phyloP scores from a whole-genome alignment of 2,113 vertebrate species.

The Muntiacus muntjak region DNA sequence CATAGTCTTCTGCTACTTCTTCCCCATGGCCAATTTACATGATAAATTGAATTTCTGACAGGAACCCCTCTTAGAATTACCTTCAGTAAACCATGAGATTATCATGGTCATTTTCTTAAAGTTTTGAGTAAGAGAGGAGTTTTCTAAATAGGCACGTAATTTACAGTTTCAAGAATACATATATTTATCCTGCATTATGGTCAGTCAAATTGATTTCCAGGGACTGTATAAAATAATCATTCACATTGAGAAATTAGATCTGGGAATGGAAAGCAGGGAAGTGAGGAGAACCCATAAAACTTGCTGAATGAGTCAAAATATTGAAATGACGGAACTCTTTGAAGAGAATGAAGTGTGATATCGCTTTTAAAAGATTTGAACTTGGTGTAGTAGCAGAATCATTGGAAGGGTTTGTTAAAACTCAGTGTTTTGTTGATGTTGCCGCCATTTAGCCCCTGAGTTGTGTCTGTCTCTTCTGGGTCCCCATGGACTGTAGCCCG shows the following conservation, averaged over 20 bases:
- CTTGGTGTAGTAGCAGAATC: background rate
- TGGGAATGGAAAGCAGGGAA: background rate
- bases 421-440: background rate
- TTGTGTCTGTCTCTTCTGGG: background rate
- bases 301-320: background rate
- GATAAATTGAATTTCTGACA: background rate
- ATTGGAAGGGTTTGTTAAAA: background rate
- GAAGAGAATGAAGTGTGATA: background rate
- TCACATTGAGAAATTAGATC: background rate
- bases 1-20: background rate
- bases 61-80: background rate
- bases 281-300: background rate
- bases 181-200: background rate
- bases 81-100: background rate
- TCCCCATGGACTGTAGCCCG: background rate
- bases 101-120: background rate
- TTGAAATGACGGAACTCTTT: background rate
- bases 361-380: background rate
- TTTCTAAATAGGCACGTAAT: background rate
- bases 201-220: background rate
- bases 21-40: background rate
- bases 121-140: background rate
- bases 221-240: background rate
- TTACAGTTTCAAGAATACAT: background rate
- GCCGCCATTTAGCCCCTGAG: background rate